These are phyloP conservation scores for Redunca redunca DNA, from an alignment of 2,113 vertebrate species.

Conservation along the genomic window DNA sequence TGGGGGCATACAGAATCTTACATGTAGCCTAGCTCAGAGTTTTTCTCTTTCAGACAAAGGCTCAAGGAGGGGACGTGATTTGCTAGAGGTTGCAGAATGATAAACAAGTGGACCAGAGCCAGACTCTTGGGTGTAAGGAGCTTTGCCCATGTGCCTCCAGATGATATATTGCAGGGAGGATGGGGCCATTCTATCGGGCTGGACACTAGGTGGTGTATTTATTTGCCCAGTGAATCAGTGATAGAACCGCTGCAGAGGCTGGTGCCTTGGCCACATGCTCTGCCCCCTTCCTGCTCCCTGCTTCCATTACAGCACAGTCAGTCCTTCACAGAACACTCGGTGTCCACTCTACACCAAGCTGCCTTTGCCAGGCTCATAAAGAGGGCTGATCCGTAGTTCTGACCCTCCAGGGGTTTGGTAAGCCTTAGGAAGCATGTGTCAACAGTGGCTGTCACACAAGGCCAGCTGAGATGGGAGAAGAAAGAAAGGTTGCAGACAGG, in stretches of 20 bases:
- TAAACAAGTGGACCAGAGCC: not conserved
- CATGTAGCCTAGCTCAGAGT: not conserved
- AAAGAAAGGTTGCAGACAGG: not conserved
- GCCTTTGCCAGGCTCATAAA: not conserved
- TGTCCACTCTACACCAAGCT: not conserved
- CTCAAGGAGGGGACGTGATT: not conserved
- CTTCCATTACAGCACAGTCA: not conserved
- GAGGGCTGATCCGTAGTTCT: not conserved
- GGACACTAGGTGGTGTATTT: not conserved
- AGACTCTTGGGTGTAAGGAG: not conserved
- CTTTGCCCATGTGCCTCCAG: not conserved
- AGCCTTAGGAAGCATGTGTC: not conserved
- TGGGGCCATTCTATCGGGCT: not conserved
- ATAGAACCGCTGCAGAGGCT: not conserved
- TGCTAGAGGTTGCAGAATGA: not conserved
- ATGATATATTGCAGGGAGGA: fast-evolving
- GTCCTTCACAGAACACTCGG: not conserved
- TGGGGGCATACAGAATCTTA: not conserved
- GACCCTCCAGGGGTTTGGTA: not conserved
- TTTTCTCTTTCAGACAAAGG: not conserved
- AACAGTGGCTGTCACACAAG: not conserved
- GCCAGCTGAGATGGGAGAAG: not conserved
- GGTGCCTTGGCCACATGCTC: not conserved
- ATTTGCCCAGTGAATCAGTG: not conserved
- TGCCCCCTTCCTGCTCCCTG: no score